Evolutionary conservation across 2,113 vertebrate species (phyloP).

Genomic region (Otus sunia): DNA sequence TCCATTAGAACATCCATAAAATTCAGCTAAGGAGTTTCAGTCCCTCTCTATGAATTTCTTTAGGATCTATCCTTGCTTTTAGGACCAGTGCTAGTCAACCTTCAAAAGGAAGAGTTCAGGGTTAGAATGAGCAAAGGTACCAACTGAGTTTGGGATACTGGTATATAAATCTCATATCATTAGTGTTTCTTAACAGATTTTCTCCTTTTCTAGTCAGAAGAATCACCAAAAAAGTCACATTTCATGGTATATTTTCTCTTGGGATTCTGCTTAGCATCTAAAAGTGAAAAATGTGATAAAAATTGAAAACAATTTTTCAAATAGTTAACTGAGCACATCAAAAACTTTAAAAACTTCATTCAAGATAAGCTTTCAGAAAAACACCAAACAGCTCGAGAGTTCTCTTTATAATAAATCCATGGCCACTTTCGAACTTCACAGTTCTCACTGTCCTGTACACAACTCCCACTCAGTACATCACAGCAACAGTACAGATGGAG

Average conservation of each 20-base stretch:
- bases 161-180: not conserved
- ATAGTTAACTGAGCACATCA: not conserved
- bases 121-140: not conserved
- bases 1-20: not conserved
- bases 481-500: constrained; percentile 67
- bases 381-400: not conserved
- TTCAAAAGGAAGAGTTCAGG: not conserved
- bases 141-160: not conserved
- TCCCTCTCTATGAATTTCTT: not conserved
- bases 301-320: not conserved
- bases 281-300: not conserved
- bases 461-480: constrained; percentile 69
- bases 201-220: not conserved
- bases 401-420: constrained; percentile 51
- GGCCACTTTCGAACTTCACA: constrained; percentile 61
- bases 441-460: constrained; percentile 69
- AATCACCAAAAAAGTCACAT: not conserved
- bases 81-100: not conserved
- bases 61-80: not conserved
- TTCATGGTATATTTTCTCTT: not conserved
- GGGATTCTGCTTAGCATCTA: not conserved
- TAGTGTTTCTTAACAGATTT: not conserved
- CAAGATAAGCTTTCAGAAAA: not conserved
- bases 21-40: not conserved
- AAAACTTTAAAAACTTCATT: constrained; percentile 34